Conservation (phyloP, 1,140 invertebrate species). For the Delia radicum region DNA sequence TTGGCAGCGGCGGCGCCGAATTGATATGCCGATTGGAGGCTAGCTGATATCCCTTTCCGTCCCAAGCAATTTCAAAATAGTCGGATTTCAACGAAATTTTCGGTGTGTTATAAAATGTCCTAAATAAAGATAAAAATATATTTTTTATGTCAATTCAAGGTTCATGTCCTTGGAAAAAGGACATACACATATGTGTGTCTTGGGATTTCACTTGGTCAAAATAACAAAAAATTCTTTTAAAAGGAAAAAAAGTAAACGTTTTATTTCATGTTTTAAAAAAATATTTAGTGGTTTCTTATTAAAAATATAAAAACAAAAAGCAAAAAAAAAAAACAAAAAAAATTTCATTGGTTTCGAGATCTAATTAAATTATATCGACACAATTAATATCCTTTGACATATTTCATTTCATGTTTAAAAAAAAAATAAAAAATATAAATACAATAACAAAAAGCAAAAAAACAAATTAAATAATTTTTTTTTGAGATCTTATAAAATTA, state of each 20-base stretch:
- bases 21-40: too few species aligned
- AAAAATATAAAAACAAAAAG: neutral
- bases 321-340: too few species aligned
- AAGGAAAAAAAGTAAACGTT: too few species aligned
- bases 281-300: neutral
- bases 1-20: too few species aligned
- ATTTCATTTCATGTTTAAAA: too few species aligned
- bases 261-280: neutral
- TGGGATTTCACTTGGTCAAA: neutral
- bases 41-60: neutral
- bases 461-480: too few species aligned
- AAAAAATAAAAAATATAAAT: too few species aligned
- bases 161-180: slow-evolving; percentile 1
- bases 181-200: neutral
- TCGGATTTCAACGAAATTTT: neutral
- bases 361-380: too few species aligned
- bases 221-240: neutral
- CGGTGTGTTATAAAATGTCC: neutral
- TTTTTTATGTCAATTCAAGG: neutral
- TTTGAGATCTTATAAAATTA: too few species aligned
- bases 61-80: neutral
- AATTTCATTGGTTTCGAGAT: too few species aligned
- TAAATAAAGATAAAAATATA: neutral
- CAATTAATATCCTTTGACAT: too few species aligned
- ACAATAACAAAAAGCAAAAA: too few species aligned